phyloP scores from a whole-genome alignment of 2,888 invertebrate genomes.

The Dysmachus trigonus region DNA sequence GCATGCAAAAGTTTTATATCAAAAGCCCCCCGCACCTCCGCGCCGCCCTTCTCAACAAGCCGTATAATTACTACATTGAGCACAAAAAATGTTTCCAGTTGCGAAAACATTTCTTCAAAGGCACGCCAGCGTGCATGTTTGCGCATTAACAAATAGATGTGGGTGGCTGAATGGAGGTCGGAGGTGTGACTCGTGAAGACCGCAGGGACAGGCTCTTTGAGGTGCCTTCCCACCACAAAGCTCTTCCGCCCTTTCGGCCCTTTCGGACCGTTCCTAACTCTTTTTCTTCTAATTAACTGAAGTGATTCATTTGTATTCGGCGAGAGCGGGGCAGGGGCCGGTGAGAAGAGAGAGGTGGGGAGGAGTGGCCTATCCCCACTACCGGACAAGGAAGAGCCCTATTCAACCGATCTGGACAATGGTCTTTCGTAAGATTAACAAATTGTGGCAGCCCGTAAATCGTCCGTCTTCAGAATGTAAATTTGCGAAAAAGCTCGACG shows the following conservation, averaged over 20 bases:
- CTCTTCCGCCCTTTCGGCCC: neutral
- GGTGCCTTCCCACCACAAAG: neutral
- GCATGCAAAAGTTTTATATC: neutral
- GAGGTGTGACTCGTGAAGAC: slow-evolving; percentile 11
- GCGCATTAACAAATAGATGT: slow-evolving; percentile 31
- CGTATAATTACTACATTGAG: slow-evolving; percentile 29
- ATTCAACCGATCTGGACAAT: neutral
- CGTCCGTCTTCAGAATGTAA: slow-evolving; percentile 17
- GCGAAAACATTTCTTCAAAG: slow-evolving; percentile 20
- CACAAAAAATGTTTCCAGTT: slow-evolving; percentile 36
- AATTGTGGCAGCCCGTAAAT: neutral
- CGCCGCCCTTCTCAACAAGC: neutral
- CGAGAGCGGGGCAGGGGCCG: neutral
- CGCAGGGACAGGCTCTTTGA: neutral
- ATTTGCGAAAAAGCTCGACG: slow-evolving; percentile 14
- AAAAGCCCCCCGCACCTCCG: neutral
- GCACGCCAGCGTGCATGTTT: slow-evolving; percentile 21
- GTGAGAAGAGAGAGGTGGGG: neutral
- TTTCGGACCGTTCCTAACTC: neutral
- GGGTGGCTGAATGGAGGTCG: slow-evolving; percentile 20
- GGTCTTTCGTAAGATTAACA: slow-evolving; percentile 6
- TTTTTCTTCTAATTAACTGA: slow-evolving; percentile 34
- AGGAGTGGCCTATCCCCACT: neutral
- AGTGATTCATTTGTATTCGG: neutral
- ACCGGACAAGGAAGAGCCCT: neutral